These are phyloP conservation scores for Hippopotamus amphibius DNA, from an alignment of 2,113 vertebrate genomes.

Conservation along the genomic window DNA sequence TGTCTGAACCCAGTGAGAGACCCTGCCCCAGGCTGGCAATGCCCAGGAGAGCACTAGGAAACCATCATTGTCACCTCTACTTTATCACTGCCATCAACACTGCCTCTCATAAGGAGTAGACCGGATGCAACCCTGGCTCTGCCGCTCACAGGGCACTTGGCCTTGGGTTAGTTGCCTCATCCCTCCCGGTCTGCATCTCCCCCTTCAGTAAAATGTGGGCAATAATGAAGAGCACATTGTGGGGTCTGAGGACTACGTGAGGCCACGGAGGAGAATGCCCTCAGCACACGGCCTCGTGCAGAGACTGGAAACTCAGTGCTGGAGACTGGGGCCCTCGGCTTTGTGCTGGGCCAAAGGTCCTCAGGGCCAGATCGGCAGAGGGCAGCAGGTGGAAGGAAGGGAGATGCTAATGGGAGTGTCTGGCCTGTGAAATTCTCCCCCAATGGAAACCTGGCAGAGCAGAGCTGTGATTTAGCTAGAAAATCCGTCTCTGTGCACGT, in stretches of 20 bases:
- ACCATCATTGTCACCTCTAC: accelerated
- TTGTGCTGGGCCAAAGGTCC: background rate
- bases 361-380: background rate
- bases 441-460: background rate
- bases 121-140: background rate
- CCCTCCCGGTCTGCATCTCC: accelerated
- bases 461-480: background rate
- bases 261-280: background rate
- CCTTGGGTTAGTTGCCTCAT: background rate
- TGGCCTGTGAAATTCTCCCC: background rate
- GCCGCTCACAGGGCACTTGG: accelerated
- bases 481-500: background rate
- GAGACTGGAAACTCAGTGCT: background rate
- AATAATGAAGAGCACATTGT: background rate
- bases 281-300: accelerated
- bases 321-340: background rate
- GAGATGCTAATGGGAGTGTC: background rate
- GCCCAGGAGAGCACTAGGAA: background rate
- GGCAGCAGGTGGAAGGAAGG: background rate
- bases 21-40: too few species aligned
- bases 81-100: background rate
- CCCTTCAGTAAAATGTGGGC: background rate
- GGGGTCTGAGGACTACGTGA: background rate
- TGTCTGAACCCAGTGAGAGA: background rate
- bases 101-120: background rate